Conservation (phyloP, 2,797 vertebrate genomes). For the Jordanella pulchra region DNA sequence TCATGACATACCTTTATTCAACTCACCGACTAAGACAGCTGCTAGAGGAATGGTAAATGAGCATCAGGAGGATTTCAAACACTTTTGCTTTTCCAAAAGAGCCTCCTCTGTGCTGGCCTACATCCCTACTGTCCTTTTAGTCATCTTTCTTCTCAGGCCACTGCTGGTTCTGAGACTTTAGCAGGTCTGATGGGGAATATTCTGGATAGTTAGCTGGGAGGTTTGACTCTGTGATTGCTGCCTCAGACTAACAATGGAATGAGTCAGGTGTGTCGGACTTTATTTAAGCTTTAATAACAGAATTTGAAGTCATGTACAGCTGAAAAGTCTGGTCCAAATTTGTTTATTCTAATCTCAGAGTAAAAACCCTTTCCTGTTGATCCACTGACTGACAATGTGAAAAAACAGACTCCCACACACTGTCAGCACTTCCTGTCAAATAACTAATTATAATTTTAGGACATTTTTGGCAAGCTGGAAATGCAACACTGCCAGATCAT, state of each 20-base stretch:
- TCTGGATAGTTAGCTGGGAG: slow-evolving; percentile 58
- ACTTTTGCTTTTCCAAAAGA: slow-evolving; percentile 55
- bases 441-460: slow-evolving; percentile 1
- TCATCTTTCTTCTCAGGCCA: slow-evolving; percentile 60
- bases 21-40: slow-evolving; percentile 35
- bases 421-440: slow-evolving; percentile 1
- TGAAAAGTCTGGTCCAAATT: background rate
- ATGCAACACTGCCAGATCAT: background rate
- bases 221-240: slow-evolving; percentile 66
- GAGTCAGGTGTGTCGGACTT: slow-evolving; percentile 40
- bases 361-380: slow-evolving; percentile 5
- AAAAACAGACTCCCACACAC: slow-evolving; percentile 5
- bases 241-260: slow-evolving; percentile 50
- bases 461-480: background rate
- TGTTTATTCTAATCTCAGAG: background rate
- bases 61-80: slow-evolving; percentile 63
- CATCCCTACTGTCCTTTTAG: slow-evolving; percentile 69
- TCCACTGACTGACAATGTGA: slow-evolving; percentile 1
- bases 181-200: slow-evolving; percentile 34
- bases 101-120: slow-evolving; percentile 75
- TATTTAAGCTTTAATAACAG: background rate
- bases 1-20: slow-evolving; percentile 53
- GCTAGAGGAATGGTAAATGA: slow-evolving; percentile 62
- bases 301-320: background rate
- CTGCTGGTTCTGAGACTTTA: slow-evolving; percentile 42